Base-by-base conservation (phyloP, 2,888 invertebrate genomes). In the Agrotis exclamationis region DNA sequence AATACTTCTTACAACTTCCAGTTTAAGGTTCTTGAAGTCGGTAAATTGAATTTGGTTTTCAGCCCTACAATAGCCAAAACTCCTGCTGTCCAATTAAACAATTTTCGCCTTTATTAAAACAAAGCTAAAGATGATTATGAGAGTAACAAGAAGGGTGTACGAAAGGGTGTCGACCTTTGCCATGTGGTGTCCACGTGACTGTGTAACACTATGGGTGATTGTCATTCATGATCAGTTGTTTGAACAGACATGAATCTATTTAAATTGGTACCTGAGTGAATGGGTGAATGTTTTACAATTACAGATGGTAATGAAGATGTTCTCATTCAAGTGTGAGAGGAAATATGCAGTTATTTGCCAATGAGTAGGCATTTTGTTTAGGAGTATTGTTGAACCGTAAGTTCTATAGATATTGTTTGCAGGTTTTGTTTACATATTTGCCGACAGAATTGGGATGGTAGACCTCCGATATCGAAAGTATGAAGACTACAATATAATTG, bases 161-260 rank as follows among this genome's bases (percentile, higher is more conserved):
- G 45, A 83, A 80, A 91, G 91, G 91, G 86, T 91, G 91, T 87
- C 89, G 92, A 91, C 91, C 91, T 86, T 75, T 63, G 68, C 79
- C 92, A 92, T 91, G 79, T 91, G 92, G 84, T 65, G 70, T 45
- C 84, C 91, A 91, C 88, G 89, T 91, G 91, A 83, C 80, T 76
- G 57, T 64, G 67, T 71, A 73, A 74, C 73, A 74, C 79, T 74
- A 76, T 75, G 62, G 76, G 24, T 71, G 75, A 87, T 88, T 88
- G 89, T 86, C 87, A 89, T 89, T 88, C 88, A 87, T 82, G 58
- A 63, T 64, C 63, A 66, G 80, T 79, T 75, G 85, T 74, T 67
- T 47, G 60, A 73, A 74, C 63, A 85, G 85, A 84, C 84, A 79
- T 66, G 86, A 75, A 76, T 80, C 71, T 84, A 79, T 83, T 76